A percentile compares a stretch with the other conserved stretches of the same genome.
Evolutionary conservation across 2,797 vertebrate genomes (phyloP).

Genomic region (Lagorchestes hirsutus): DNA sequence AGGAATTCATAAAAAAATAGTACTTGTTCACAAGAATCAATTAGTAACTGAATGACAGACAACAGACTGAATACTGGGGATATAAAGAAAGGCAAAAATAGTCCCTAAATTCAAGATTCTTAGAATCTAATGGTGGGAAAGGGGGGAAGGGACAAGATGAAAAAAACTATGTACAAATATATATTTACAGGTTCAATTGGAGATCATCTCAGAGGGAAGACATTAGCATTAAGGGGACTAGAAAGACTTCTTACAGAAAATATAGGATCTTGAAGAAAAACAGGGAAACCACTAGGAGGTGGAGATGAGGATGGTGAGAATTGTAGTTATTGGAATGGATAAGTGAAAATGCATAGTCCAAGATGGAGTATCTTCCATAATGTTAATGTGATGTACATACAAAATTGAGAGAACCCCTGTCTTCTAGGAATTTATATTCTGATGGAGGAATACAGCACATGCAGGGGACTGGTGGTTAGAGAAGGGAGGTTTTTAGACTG

Average conservation of each 20-base stretch:
- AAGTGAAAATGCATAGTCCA: background rate
- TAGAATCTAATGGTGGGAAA: background rate
- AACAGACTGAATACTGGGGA: background rate
- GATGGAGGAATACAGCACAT: background rate
- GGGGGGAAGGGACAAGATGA: background rate
- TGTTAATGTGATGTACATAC: background rate
- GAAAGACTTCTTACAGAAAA: background rate
- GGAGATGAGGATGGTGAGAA: background rate
- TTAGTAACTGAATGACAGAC: background rate
- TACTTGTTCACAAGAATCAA: background rate
- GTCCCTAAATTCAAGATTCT: background rate
- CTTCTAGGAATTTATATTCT: background rate
- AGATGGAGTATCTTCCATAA: background rate
- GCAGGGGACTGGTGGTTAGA: background rate
- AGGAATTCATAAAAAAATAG: background rate
- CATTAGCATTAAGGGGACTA: background rate
- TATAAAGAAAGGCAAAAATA: background rate
- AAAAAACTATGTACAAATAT: background rate
- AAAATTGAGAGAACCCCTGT: background rate
- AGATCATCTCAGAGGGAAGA: background rate
- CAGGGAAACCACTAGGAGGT: background rate
- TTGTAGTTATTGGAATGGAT: background rate
- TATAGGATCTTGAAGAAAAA: background rate
- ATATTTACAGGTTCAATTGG: background rate
- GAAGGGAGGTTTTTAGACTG: background rate